Percentiles rank a stretch among this genome's conserved stretches.
Evolutionary conservation across 1,140 invertebrate species (phyloP).

Genomic region (Papilio polyxenes): DNA sequence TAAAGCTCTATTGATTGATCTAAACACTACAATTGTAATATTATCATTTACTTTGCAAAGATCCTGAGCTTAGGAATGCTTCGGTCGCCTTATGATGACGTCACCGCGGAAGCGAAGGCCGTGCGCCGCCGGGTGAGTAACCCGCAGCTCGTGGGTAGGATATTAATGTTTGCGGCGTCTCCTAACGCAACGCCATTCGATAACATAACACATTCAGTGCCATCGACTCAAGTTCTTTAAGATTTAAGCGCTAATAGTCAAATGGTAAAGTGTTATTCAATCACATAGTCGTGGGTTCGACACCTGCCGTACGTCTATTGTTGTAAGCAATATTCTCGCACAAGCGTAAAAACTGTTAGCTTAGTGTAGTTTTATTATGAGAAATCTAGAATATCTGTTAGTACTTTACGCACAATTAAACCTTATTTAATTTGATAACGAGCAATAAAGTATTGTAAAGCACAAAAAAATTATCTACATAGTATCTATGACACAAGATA

Average conservation of each 20-base stretch:
- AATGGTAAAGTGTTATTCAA: too few relatives aligned
- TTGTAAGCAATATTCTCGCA: too few relatives aligned
- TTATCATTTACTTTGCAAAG: not conserved
- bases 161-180: constrained; percentile 23
- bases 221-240: too few relatives aligned
- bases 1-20: not conserved
- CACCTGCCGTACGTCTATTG: too few relatives aligned
- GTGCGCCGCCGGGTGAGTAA: constrained; percentile 63
- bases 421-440: not conserved
- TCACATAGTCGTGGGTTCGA: too few relatives aligned
- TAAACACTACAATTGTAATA: not conserved
- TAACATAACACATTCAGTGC: not conserved
- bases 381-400: not conserved
- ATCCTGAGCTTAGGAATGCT: constrained; percentile 33
- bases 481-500: not conserved
- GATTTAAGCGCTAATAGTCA: too few relatives aligned
- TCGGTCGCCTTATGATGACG: constrained; percentile 55
- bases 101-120: constrained; percentile 64
- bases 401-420: not conserved
- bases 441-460: not conserved
- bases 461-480: not conserved
- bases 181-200: constrained; percentile 19
- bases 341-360: too few relatives aligned
- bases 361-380: too few relatives aligned
- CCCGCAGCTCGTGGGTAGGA: constrained; percentile 50